Evolutionary conservation across 1,140 invertebrate species (phyloP).

Genomic region (Drosophila pachea): DNA sequence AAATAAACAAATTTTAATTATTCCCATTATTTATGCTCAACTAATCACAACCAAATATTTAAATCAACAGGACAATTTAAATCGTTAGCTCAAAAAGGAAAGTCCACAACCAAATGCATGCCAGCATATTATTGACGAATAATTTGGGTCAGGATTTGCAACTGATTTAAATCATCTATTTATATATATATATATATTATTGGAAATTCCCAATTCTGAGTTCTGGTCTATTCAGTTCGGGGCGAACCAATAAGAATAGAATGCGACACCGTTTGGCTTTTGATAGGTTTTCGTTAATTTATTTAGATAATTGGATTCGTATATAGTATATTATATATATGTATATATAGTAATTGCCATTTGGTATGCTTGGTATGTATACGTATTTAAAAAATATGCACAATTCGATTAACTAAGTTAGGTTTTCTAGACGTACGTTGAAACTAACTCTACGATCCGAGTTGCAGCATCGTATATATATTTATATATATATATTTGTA

Average conservation of each 20-base stretch:
- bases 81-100: not conserved
- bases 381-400: slow-evolving; percentile 51
- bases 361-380: slow-evolving; percentile 32
- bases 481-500: not conserved
- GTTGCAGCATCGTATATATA: slow-evolving; percentile 1
- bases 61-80: too few species aligned
- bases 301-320: slow-evolving; percentile 39
- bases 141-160: too few species aligned
- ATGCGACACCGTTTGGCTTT: not conserved
- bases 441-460: slow-evolving; percentile 11
- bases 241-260: not conserved
- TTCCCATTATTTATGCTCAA: too few species aligned
- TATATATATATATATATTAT: too few species aligned
- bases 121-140: too few species aligned
- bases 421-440: slow-evolving; percentile 7
- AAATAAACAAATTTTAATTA: slow-evolving; percentile 18
- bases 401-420: slow-evolving; percentile 48
- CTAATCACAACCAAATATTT: too few species aligned
- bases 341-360: slow-evolving; percentile 34
- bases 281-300: slow-evolving; percentile 25
- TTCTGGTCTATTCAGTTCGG: too few species aligned
- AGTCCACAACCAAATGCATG: too few species aligned
- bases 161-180: too few species aligned
- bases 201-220: too few species aligned
- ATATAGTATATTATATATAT: slow-evolving; percentile 10